Evolutionary conservation across 2,888 invertebrate species (phyloP).

Genomic region (Volucella inanis): DNA sequence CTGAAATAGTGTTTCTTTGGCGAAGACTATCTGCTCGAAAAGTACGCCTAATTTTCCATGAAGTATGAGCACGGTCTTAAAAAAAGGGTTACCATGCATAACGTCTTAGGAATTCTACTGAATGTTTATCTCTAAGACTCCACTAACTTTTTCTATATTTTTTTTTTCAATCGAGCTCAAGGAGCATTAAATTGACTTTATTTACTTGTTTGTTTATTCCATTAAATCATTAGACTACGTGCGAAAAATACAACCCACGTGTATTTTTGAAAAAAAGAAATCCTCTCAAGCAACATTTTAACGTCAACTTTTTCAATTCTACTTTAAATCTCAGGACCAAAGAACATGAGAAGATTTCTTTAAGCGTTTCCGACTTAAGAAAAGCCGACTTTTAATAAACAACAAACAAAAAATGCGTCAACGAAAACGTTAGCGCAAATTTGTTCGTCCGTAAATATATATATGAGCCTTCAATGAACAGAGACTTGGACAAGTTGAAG

Average conservation of each 20-base stretch:
- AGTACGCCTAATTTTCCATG: no score
- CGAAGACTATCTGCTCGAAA: no score
- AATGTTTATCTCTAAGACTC: no score
- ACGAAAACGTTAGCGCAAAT: not conserved
- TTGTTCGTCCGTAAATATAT: conserved; percentile 33
- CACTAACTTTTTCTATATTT: no score
- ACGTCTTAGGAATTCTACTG: no score
- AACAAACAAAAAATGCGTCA: not conserved
- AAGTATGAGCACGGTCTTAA: no score
- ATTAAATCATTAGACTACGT: not conserved
- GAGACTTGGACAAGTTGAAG: conserved; percentile 4
- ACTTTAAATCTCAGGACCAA: not conserved
- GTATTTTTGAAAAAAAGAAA: not conserved
- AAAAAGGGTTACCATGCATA: no score
- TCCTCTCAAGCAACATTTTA: conserved; percentile 6
- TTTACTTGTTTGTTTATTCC: no score
- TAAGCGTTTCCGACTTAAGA: not conserved
- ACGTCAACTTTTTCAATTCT: conserved; percentile 9
- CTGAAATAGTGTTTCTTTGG: no score
- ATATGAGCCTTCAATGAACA: conserved; percentile 25
- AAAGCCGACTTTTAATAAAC: conserved; percentile 15
- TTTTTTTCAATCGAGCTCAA: no score
- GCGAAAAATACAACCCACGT: not conserved
- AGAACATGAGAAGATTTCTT: not conserved
- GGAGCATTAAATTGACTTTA: no score